A percentile compares a stretch with the other conserved stretches of the same genome.
phyloP scores from a whole-genome alignment of 2,113 vertebrate species.

The Todiramphus saurophagus region DNA sequence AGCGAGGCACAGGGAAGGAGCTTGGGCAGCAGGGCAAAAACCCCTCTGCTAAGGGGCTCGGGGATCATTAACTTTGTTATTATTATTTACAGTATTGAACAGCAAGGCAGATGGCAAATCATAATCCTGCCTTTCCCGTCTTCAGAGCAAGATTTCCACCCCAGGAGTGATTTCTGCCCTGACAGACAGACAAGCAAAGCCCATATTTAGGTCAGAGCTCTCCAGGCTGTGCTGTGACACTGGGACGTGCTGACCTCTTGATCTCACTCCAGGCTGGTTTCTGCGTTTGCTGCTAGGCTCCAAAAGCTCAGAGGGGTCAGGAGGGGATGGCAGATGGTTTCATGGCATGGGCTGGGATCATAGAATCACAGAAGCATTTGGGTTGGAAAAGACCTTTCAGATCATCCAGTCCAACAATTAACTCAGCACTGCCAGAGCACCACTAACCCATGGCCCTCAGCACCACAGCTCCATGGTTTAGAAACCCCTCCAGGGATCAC shows the following conservation, averaged over 20 bases:
- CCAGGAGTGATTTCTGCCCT: background rate
- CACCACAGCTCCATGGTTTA: no score
- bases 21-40: background rate
- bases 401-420: no score
- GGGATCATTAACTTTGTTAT: no score
- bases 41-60: no score
- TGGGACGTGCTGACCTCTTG: background rate
- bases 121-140: background rate
- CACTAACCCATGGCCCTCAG: no score
- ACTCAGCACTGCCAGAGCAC: no score
- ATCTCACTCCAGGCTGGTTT: background rate
- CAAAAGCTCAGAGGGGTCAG: background rate
- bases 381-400: no score
- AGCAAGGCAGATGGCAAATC: background rate
- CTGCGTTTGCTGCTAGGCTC: accelerated
- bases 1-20: background rate
- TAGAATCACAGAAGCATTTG: no score
- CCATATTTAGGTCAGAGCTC: background rate
- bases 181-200: background rate
- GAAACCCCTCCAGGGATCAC: no score
- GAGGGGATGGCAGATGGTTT: background rate
- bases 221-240: background rate
- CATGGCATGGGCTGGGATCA: background rate
- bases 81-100: no score
- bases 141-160: background rate